phyloP scores from a whole-genome alignment of 2,797 vertebrate genomes.

The Peromyscus eremicus region DNA sequence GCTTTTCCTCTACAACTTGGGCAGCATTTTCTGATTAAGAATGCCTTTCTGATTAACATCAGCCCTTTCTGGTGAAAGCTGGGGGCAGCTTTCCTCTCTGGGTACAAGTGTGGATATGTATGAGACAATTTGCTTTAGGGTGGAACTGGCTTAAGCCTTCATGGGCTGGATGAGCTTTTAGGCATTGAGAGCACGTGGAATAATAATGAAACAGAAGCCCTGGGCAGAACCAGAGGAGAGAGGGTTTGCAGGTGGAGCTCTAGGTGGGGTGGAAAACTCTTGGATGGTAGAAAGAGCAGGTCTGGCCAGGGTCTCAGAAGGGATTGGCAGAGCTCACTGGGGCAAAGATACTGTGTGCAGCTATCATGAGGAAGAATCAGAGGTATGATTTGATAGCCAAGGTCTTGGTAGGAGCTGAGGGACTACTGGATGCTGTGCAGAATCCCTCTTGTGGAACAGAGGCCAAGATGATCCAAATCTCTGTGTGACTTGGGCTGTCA shows the following conservation, averaged over 20 bases:
- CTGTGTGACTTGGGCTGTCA: too few species aligned
- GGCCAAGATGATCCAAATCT: neutral
- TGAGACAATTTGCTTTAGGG: neutral
- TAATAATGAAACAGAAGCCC: neutral
- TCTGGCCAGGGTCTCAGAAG: neutral
- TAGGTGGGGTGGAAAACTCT: neutral
- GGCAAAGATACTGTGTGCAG: neutral
- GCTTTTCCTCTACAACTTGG: neutral
- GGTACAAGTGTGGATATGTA: neutral
- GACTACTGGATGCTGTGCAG: neutral
- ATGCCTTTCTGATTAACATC: neutral
- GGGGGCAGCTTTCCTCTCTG: neutral
- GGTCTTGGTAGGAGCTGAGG: neutral
- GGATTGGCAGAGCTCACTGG: neutral
- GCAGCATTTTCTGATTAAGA: neutral
- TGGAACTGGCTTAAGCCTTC: neutral
- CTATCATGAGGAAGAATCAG: neutral
- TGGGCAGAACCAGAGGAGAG: neutral
- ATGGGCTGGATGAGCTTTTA: neutral
- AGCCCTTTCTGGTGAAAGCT: neutral
- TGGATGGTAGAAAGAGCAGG: neutral
- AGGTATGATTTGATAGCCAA: neutral
- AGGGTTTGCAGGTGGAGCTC: neutral
- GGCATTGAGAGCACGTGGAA: neutral
- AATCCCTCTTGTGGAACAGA: neutral